Evolutionary conservation across 1,140 invertebrate species (phyloP).

Genomic region (Solenopsis invicta): DNA sequence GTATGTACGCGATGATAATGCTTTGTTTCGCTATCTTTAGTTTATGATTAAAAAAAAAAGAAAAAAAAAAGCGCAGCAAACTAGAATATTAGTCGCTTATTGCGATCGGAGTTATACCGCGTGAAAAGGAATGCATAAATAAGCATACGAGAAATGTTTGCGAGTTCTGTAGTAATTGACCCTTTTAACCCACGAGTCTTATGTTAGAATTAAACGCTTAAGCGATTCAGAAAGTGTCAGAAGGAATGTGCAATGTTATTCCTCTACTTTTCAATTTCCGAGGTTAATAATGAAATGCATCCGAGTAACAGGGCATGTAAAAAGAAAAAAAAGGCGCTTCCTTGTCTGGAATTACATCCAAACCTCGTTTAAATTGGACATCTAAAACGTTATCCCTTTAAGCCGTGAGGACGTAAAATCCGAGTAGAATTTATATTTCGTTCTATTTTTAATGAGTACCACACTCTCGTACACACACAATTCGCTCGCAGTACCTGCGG

Average conservation of each 20-base stretch:
- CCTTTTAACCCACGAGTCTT: slow-evolving; percentile 10
- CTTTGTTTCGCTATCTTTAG: not conserved
- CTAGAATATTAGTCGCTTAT: not conserved
- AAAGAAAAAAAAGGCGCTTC: not conserved
- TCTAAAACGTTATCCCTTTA: not conserved
- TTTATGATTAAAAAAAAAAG: not conserved
- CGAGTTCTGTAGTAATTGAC: slow-evolving; percentile 22
- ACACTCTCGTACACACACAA: not conserved
- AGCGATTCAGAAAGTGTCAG: not conserved
- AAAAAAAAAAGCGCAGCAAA: not conserved
- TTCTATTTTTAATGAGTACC: not conserved
- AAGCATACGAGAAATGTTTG: slow-evolving; percentile 15
- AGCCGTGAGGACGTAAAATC: not conserved
- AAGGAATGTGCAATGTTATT: not conserved
- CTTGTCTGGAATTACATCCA: not conserved
- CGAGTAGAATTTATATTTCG: not conserved
- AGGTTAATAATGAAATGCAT: slow-evolving; percentile 2
- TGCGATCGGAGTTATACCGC: not conserved
- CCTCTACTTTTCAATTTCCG: not conserved
- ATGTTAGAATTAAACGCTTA: slow-evolving; percentile 9
- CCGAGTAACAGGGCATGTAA: not conserved
- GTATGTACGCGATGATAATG: not conserved
- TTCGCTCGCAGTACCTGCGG: slow-evolving; percentile 23
- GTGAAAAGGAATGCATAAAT: not conserved
- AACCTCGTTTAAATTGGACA: not conserved